Evolutionary conservation across 2,113 vertebrate species (phyloP), one percentile per base, ranked within the genome.

Genomic region (Thermophis baileyi): DNA sequence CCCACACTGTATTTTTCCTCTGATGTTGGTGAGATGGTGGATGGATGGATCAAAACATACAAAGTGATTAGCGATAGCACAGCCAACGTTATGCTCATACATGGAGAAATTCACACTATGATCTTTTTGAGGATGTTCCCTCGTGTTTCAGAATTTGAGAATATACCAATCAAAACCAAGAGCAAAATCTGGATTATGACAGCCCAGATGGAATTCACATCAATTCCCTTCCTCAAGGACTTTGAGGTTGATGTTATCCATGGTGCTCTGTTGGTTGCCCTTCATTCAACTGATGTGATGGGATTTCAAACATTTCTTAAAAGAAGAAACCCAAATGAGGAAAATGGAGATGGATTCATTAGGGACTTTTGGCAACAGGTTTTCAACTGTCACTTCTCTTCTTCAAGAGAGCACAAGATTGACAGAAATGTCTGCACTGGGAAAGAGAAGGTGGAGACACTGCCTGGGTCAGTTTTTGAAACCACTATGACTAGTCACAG

Each of bases 331-430:
- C 57, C 9, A 27, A 30, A 60, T 60, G 27, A 11, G 9, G 57
- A 27, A 3, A 60, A 25, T 3, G 3, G 9, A 60, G 57, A 60
- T 60, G 57, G 57, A 10, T 60, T 60, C 10, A 60, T 60, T 9
- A 60, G 30, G 3, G 57, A 60, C 57, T 60, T 60, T 60, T 60
- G 57, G 57, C 27, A 30, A 30, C 57, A 27, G 25, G 57, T 44
- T 9, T 91, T 91, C 44, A n/a, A 85, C 2, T 91, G 90, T 46
- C 27, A 27, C 6, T 91, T 91, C 22, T n/a, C 30, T 9, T 5
- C 1, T 20, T 22, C 14, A 0, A n/a, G 3, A 18, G 30, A 10
- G 4, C 50, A 44, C 1, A 16, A 10, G 12, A 0, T 53, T 0
- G 0, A 14, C 2, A 35, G 27, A 6, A 5, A 54, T 27, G 53